These are phyloP conservation scores for Mythimna lalbum DNA, from an alignment of 2,888 invertebrate genomes.

Conservation along the genomic window DNA sequence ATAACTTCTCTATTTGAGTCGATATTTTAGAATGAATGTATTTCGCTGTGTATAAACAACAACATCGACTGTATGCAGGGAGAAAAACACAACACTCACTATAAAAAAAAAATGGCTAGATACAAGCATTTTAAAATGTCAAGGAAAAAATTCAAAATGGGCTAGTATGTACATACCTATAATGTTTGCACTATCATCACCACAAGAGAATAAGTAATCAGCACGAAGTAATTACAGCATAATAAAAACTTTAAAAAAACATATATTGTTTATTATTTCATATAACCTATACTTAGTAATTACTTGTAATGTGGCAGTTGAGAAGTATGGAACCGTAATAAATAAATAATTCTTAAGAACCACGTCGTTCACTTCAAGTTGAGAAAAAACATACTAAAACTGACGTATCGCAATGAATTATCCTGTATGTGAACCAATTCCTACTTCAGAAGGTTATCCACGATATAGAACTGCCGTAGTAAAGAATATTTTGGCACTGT, in stretches of 20 bases:
- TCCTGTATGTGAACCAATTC: neutral
- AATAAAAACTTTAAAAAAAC: constrained; percentile 11
- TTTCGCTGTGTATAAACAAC: neutral
- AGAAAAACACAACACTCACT: no score
- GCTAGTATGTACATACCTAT: constrained; percentile 24
- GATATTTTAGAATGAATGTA: constrained; percentile 1
- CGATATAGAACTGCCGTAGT: neutral
- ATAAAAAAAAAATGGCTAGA: no score
- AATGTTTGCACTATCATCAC: constrained; percentile 1
- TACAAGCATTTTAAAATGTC: neutral
- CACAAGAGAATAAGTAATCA: constrained; percentile 6
- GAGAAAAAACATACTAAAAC: neutral
- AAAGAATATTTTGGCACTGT: neutral
- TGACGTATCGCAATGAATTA: neutral
- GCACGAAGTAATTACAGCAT: constrained; percentile 22
- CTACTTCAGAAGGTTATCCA: neutral
- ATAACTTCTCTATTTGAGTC: neutral
- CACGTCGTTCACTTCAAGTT: neutral
- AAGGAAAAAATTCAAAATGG: neutral
- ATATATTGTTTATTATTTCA: neutral
- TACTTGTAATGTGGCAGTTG: neutral
- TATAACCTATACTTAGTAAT: neutral
- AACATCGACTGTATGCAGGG: neutral
- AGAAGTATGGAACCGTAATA: no score
- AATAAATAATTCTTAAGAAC: neutral